Evolutionary conservation across 2,888 invertebrate genomes (phyloP).

Genomic region (Mallateleia sp.): DNA sequence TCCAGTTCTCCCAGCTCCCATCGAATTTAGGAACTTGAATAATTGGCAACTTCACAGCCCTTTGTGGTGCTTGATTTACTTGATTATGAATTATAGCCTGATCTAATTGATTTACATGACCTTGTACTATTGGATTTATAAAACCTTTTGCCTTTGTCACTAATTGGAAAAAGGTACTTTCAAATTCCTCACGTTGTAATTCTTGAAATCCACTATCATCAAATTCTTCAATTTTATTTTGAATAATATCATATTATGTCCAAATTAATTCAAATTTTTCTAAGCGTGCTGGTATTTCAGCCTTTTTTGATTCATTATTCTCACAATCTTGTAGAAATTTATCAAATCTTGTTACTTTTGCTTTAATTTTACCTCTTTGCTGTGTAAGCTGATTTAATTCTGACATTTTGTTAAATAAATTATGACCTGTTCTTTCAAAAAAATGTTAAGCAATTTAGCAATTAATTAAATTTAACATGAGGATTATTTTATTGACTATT

Average conservation of each 20-base stretch:
- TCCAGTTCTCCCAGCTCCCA: constrained; percentile 66
- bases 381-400: not conserved
- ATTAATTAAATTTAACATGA: too few species aligned
- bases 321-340: not conserved
- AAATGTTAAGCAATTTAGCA: too few species aligned
- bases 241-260: not conserved
- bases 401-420: not conserved
- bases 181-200: not conserved
- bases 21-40: too few species aligned
- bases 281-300: not conserved
- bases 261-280: constrained; percentile 19
- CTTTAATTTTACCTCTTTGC: not conserved
- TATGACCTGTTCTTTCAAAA: too few species aligned
- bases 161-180: not conserved
- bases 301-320: not conserved
- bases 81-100: too few species aligned
- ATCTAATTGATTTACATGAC: not conserved
- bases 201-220: not conserved
- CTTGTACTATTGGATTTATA: not conserved
- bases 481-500: too few species aligned
- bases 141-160: not conserved
- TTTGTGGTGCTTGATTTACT: not conserved
- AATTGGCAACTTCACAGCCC: constrained; percentile 30
- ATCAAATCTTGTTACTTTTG: constrained; percentile 9
- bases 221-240: constrained; percentile 9